These are phyloP conservation scores for Elephantulus edwardii DNA, from an alignment of 2,113 vertebrate genomes.

Conservation along the genomic window DNA sequence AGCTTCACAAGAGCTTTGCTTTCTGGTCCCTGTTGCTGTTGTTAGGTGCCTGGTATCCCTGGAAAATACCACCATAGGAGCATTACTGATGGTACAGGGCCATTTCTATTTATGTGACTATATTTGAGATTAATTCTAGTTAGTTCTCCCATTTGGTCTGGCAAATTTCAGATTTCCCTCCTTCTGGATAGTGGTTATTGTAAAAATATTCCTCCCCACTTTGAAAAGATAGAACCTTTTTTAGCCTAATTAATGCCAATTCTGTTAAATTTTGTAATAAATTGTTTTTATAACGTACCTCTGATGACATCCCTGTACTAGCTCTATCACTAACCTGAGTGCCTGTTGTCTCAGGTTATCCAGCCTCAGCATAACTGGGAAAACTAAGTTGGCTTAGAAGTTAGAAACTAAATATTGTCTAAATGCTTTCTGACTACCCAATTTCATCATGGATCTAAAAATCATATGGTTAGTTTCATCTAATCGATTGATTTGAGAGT, in stretches of 20 bases:
- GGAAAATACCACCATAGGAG: not conserved
- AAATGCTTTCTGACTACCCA: slow-evolving; percentile 6
- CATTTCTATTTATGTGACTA: slow-evolving; percentile 27
- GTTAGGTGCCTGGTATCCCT: too few relatives aligned
- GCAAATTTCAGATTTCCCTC: not conserved
- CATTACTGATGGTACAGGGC: not conserved
- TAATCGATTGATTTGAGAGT: slow-evolving; percentile 45
- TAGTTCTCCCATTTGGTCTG: not conserved
- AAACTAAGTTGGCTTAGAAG: slow-evolving; percentile 10
- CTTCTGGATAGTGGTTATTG: not conserved
- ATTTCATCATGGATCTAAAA: slow-evolving; percentile 5
- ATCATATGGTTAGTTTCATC: slow-evolving; percentile 26
- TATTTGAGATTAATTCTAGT: slow-evolving; percentile 11
- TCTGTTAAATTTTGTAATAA: slow-evolving; percentile 13
- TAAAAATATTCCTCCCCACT: slow-evolving; percentile 36
- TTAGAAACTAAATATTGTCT: slow-evolving; percentile 4
- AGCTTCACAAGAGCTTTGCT: not conserved
- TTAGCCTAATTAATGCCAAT: slow-evolving; percentile 12
- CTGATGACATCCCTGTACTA: not conserved
- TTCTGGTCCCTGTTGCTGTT: not conserved
- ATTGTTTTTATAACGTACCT: slow-evolving; percentile 20
- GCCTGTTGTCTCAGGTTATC: not conserved
- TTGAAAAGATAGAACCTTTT: slow-evolving; percentile 22
- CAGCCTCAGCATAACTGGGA: not conserved
- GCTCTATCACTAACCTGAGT: not conserved